These are phyloP conservation scores for Steinernema scapterisci DNA, from an alignment of 2,888 invertebrate genomes.

Conservation along the genomic window DNA sequence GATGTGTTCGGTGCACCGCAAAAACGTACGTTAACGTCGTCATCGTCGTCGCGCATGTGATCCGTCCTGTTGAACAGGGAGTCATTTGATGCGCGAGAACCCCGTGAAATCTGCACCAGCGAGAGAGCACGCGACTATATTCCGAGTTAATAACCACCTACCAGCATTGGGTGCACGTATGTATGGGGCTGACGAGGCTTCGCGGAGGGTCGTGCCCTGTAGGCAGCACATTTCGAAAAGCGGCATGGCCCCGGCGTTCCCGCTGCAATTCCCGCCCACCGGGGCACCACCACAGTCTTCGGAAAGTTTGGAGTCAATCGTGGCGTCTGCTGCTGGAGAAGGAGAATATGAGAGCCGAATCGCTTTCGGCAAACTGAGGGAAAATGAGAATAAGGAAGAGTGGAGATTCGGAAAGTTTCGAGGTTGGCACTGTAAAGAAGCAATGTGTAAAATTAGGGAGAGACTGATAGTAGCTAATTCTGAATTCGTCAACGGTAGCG, in stretches of 20 bases:
- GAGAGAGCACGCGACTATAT: too few species aligned
- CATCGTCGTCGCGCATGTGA: constrained; percentile 8
- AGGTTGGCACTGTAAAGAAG: neutral
- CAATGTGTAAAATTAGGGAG: neutral
- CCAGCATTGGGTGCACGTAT: constrained; percentile 35
- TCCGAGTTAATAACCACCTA: constrained; percentile 1
- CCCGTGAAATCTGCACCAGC: too few species aligned
- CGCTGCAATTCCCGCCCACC: constrained; percentile 7
- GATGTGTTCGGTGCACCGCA: too few species aligned
- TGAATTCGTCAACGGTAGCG: too few species aligned
- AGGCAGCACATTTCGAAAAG: constrained; percentile 29
- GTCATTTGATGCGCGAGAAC: too few species aligned
- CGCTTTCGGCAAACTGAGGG: too few species aligned
- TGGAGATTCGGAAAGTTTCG: neutral
- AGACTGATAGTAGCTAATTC: neutral
- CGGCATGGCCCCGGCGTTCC: constrained; percentile 16
- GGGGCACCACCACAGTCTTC: constrained; percentile 14
- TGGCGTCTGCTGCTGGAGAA: neutral
- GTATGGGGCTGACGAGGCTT: constrained; percentile 42
- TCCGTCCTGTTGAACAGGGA: neutral
- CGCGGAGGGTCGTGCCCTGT: constrained; percentile 33
- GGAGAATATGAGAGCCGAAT: too few species aligned
- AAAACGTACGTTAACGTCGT: constrained; percentile 27
- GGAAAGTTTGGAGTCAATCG: neutral
- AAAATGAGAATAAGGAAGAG: too few species aligned